Evolutionary conservation across 2,797 vertebrate species (phyloP).

Genomic region (Synaphobranchus kaupii): DNA sequence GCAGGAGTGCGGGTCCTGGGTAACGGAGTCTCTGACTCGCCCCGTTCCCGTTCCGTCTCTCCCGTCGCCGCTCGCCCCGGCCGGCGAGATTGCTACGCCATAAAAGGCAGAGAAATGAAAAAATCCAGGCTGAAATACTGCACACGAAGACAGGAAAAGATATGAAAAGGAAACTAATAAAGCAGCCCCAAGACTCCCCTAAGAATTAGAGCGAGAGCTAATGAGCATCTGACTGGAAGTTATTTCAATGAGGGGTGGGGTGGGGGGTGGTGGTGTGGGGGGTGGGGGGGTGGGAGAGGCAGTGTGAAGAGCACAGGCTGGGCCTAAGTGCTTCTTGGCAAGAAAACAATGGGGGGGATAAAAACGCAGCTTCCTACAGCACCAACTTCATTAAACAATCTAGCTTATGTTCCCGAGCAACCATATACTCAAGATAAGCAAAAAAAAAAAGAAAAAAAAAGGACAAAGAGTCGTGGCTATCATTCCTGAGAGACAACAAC

Average conservation of each 20-base stretch:
- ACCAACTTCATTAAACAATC: slow-evolving; percentile 24
- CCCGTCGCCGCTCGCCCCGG: background rate
- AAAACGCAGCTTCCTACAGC: slow-evolving; percentile 15
- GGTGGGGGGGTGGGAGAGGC: background rate
- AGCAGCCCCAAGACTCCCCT: slow-evolving; percentile 25
- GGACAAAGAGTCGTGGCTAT: background rate
- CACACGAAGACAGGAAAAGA: background rate
- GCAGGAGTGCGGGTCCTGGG: background rate
- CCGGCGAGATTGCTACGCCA: background rate
- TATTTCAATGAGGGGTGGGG: background rate
- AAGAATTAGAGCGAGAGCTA: slow-evolving; percentile 32
- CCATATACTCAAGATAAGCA: background rate
- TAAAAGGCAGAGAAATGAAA: background rate
- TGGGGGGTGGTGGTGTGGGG: background rate
- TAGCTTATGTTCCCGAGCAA: background rate
- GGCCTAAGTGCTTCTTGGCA: slow-evolving; percentile 11
- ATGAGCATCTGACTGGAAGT: slow-evolving; percentile 28
- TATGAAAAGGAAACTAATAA: slow-evolving; percentile 29
- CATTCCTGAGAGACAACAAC: background rate
- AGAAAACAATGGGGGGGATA: background rate
- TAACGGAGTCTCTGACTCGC: background rate
- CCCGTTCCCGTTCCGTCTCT: background rate
- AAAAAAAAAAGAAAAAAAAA: slow-evolving; percentile 1
- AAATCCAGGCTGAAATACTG: background rate
- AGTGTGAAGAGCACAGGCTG: slow-evolving; percentile 3